A percentile compares a stretch with the other conserved stretches of the same genome.
Conservation (phyloP, 2,888 invertebrate species). For the Erpobdella octoculata region DNA sequence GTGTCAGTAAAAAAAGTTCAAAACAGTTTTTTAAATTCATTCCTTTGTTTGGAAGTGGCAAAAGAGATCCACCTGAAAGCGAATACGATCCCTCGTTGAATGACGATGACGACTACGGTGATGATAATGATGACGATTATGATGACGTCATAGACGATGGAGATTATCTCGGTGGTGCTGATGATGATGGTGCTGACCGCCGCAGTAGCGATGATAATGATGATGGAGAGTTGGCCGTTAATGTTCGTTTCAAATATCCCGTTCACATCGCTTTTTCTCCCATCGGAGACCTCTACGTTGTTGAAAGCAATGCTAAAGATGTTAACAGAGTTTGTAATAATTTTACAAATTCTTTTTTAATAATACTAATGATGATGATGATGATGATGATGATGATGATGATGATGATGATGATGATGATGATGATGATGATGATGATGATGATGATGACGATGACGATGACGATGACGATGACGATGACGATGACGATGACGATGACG, state of each 20-base stretch:
- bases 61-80: background rate
- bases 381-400: slow-evolving; percentile 1
- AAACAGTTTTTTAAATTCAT: no score
- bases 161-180: background rate
- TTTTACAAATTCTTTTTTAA: no score
- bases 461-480: slow-evolving; percentile 3
- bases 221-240: slow-evolving; percentile 60
- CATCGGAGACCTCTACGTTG: slow-evolving; percentile 81
- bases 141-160: background rate
- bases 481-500: background rate
- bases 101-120: background rate
- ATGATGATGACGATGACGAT: background rate
- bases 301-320: slow-evolving; percentile 80
- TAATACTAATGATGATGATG: background rate
- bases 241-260: slow-evolving; percentile 79
- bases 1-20: no score
- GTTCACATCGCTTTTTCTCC: slow-evolving; percentile 82
- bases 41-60: background rate
- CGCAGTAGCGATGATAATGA: background rate
- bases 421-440: slow-evolving; percentile 1
- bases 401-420: slow-evolving; percentile 1
- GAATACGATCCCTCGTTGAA: slow-evolving; percentile 12
- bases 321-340: slow-evolving; percentile 2
- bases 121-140: background rate
- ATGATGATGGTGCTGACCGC: background rate